phyloP scores from a whole-genome alignment of 2,888 invertebrate species.

The Ashinkailepas kermadecensis region DNA sequence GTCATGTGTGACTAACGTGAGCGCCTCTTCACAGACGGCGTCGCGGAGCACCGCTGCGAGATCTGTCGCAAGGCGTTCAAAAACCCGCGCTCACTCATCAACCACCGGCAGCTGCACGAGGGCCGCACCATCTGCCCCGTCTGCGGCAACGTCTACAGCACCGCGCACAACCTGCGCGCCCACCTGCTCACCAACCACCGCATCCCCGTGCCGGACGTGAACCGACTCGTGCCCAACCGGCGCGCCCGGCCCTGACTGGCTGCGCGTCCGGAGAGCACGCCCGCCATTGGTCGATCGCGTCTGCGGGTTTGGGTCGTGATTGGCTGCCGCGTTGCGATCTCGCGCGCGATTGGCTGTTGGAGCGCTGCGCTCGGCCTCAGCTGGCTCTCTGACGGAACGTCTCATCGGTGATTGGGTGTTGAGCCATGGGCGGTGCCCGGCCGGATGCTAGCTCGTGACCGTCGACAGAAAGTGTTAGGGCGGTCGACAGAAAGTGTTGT shows the following conservation, averaged over 20 bases:
- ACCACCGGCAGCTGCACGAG: conserved; percentile 5
- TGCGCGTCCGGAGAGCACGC: not conserved
- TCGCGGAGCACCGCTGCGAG: not conserved
- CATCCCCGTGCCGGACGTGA: not conserved
- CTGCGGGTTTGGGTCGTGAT: not conserved
- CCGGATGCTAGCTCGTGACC: too few relatives aligned
- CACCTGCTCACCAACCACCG: not conserved
- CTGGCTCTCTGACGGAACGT: too few relatives aligned
- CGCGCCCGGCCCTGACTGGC: not conserved
- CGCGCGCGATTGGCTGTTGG: too few relatives aligned
- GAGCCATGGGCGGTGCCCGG: too few relatives aligned
- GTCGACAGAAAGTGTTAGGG: too few relatives aligned
- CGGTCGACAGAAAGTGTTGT: too few relatives aligned
- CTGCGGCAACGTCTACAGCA: conserved; percentile 4
- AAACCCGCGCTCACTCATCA: not conserved
- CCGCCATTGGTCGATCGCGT: not conserved
- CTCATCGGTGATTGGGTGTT: too few relatives aligned
- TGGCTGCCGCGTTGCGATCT: not conserved
- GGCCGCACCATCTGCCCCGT: not conserved
- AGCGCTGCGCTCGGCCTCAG: too few relatives aligned
- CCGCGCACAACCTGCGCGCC: not conserved
- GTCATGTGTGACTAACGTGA: too few relatives aligned
- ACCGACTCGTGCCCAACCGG: not conserved
- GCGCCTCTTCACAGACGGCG: not conserved
- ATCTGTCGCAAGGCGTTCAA: not conserved